Conservation (phyloP, 1,140 invertebrate species). For the Tyrophagus putrescentiae region DNA sequence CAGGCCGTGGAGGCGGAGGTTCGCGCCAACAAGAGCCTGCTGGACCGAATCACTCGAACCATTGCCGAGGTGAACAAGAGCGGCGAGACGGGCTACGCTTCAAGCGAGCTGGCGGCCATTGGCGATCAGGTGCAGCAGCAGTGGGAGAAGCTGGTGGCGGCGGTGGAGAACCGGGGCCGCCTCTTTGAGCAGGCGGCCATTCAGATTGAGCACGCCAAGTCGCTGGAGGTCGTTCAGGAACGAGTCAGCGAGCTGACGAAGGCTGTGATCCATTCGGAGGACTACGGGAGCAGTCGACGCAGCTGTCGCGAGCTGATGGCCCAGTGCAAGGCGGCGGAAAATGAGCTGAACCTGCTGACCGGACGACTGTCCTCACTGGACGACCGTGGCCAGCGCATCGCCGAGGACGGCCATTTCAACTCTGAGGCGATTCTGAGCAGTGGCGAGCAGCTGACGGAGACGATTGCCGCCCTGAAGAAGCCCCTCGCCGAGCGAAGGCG, state of each 20-base stretch:
- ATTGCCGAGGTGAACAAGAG: constrained; percentile 28
- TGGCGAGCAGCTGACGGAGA: constrained; percentile 49
- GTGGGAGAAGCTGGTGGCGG: constrained; percentile 51
- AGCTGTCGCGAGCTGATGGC: constrained; percentile 74
- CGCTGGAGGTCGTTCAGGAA: constrained; percentile 53
- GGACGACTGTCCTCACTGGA: constrained; percentile 57
- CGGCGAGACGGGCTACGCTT: constrained; percentile 52
- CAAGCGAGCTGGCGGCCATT: constrained; percentile 47
- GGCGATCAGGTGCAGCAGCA: constrained; percentile 51
- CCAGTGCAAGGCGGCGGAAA: constrained; percentile 64
- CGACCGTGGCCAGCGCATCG: constrained; percentile 68
- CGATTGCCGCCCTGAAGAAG: constrained; percentile 37
- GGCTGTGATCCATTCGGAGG: constrained; percentile 56
- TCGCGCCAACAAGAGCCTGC: constrained; percentile 71
- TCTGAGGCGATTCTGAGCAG: constrained; percentile 62
- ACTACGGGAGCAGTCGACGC: constrained; percentile 65
- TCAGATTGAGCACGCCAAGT: constrained; percentile 57
- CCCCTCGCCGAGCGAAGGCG: constrained; percentile 46
- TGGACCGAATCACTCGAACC: constrained; percentile 63
- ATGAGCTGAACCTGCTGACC: constrained; percentile 60
- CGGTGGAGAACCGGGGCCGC: constrained; percentile 66
- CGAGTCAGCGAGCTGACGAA: constrained; percentile 45
- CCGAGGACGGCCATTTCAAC: constrained; percentile 86
- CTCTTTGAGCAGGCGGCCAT: constrained; percentile 58
- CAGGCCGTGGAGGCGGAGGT: constrained; percentile 93